Evolutionary conservation across 1,140 invertebrate species (phyloP).

Genomic region (Parapsyche elsis): DNA sequence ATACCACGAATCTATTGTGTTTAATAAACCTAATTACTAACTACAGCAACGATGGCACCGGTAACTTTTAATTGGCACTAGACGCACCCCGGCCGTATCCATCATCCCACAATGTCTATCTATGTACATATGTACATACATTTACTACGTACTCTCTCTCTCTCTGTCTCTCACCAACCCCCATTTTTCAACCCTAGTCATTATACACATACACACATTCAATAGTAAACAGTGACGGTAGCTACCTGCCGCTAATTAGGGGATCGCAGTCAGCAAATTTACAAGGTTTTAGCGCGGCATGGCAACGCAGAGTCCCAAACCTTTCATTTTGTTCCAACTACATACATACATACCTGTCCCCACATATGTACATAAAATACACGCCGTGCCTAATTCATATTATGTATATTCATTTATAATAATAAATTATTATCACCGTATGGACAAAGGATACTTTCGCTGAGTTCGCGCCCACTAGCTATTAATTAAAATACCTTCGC

Average conservation of each 20-base stretch:
- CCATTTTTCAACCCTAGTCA: too few species aligned
- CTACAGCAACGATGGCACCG: conserved; percentile 5
- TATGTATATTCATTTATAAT: not conserved
- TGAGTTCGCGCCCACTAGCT: not conserved
- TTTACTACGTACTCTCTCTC: not conserved
- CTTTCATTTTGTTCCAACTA: too few species aligned
- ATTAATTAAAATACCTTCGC: conserved; percentile 26
- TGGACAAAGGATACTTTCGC: conserved; percentile 3
- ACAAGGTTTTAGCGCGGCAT: not conserved
- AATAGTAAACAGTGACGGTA: not conserved
- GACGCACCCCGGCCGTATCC: conserved; percentile 2
- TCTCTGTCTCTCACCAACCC: too few species aligned
- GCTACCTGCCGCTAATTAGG: conserved; percentile 6
- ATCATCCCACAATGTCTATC: not conserved
- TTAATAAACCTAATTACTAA: conserved; percentile 7
- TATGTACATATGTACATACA: not conserved
- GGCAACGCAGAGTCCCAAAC: too few species aligned
- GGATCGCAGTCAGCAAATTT: conserved; percentile 24
- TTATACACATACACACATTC: too few species aligned
- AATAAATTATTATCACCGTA: not conserved
- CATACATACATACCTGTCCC: too few species aligned
- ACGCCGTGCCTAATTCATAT: too few species aligned
- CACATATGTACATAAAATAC: too few species aligned
- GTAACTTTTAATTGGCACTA: conserved; percentile 32
- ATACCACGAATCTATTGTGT: not conserved